phyloP scores from a whole-genome alignment of 2,113 vertebrate species.

The Suncus etruscus region DNA sequence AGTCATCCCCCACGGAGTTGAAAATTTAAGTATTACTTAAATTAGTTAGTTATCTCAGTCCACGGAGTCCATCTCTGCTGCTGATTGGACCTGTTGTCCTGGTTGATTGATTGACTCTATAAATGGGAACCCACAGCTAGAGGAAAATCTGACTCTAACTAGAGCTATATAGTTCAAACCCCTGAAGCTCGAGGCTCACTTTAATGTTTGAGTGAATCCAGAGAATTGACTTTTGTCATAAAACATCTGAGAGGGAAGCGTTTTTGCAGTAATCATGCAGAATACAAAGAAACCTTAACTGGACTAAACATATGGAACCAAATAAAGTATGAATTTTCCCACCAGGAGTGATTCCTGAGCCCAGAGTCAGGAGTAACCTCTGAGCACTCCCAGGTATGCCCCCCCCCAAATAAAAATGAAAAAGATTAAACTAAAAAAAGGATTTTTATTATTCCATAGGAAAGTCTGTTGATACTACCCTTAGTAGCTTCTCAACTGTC shows the following conservation, averaged over 20 bases:
- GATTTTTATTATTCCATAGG: neutral
- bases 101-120: neutral
- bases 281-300: neutral
- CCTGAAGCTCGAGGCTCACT: neutral
- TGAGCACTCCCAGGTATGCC: too few species aligned
- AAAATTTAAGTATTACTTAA: neutral
- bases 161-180: neutral
- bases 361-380: too few species aligned
- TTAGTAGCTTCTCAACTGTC: neutral
- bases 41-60: neutral
- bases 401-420: too few species aligned
- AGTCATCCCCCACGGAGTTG: too few species aligned
- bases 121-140: neutral
- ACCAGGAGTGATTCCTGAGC: too few species aligned
- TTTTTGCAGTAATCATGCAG: neutral
- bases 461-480: neutral
- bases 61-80: neutral
- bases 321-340: neutral
- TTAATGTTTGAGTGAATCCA: neutral
- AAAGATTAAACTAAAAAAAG: too few species aligned
- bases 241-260: slow-evolving; percentile 5
- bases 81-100: neutral
- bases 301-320: neutral
- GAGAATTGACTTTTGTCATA: neutral
- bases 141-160: neutral